phyloP scores from a whole-genome alignment of 2,113 vertebrate species.

The Toxostoma redivivum region DNA sequence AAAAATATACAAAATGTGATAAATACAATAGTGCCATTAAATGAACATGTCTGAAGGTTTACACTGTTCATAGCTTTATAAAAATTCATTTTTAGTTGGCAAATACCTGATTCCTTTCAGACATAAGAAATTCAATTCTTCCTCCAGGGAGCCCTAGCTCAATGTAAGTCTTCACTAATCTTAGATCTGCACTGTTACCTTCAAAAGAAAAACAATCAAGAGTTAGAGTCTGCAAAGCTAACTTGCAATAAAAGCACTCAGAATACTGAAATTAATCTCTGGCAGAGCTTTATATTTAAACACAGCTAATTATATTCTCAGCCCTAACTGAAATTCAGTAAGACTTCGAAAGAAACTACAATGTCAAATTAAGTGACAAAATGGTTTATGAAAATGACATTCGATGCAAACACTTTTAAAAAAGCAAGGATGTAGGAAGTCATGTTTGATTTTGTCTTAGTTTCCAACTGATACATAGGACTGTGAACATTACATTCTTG shows the following conservation, averaged over 20 bases:
- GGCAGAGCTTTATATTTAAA: background rate
- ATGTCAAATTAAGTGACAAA: background rate
- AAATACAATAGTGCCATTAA: background rate
- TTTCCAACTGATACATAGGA: background rate
- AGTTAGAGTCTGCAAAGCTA: background rate
- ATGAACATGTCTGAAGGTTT: background rate
- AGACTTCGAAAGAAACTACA: background rate
- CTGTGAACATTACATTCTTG: background rate
- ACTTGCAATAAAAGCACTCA: background rate
- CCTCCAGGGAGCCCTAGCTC: conserved; percentile 94
- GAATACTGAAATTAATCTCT: background rate
- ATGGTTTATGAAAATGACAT: background rate
- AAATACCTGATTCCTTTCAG: conserved; percentile 96
- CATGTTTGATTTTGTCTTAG: background rate
- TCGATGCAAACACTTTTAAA: background rate
- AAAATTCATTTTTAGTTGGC: background rate
- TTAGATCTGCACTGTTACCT: conserved; percentile 97
- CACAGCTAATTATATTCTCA: background rate
- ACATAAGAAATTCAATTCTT: conserved; percentile 97
- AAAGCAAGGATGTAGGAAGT: background rate
- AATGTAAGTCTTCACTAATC: conserved; percentile 96
- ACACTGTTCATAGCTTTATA: background rate
- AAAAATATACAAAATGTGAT: background rate
- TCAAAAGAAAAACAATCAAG: conserved; percentile 46
- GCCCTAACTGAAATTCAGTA: background rate